Percentiles rank a stretch among this genome's conserved stretches.
phyloP scores from a whole-genome alignment of 2,113 vertebrate genomes.

The Phaethon lepturus region DNA sequence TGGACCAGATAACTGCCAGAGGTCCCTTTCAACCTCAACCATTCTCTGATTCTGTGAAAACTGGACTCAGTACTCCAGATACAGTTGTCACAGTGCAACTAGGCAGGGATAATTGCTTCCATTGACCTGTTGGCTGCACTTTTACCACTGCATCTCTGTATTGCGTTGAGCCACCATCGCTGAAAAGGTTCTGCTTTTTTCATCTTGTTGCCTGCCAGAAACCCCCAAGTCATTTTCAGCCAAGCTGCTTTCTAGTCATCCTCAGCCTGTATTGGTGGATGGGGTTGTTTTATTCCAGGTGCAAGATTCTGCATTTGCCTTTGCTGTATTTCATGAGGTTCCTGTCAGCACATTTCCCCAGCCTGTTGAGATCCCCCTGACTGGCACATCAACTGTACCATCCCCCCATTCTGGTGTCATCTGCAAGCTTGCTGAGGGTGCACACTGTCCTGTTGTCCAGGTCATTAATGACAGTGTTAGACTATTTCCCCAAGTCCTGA shows the following conservation, averaged over 20 bases:
- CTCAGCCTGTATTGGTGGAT: neutral
- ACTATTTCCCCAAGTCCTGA: neutral
- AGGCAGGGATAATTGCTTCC: neutral
- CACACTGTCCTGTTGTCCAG: neutral
- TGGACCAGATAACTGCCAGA: neutral
- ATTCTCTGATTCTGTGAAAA: neutral
- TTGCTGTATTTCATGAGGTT: too few species aligned
- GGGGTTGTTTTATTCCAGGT: neutral
- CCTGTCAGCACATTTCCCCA: too few species aligned
- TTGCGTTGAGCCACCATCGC: neutral
- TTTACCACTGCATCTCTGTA: neutral
- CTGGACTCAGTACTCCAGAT: neutral
- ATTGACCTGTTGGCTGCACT: neutral
- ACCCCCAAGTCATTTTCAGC: neutral
- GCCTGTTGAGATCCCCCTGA: neutral
- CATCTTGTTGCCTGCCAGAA: neutral
- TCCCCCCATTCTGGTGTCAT: neutral
- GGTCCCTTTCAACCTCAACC: neutral
- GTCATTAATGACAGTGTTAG: neutral
- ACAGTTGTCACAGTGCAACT: neutral
- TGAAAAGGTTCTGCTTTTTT: neutral
- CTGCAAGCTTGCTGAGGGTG: neutral
- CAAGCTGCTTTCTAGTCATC: neutral
- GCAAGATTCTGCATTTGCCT: too few species aligned
- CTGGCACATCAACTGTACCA: neutral